Evolutionary conservation across 1,140 invertebrate genomes (phyloP), one percentile per base, ranked within the genome.

Genomic region (Drosophila ercepeae): DNA sequence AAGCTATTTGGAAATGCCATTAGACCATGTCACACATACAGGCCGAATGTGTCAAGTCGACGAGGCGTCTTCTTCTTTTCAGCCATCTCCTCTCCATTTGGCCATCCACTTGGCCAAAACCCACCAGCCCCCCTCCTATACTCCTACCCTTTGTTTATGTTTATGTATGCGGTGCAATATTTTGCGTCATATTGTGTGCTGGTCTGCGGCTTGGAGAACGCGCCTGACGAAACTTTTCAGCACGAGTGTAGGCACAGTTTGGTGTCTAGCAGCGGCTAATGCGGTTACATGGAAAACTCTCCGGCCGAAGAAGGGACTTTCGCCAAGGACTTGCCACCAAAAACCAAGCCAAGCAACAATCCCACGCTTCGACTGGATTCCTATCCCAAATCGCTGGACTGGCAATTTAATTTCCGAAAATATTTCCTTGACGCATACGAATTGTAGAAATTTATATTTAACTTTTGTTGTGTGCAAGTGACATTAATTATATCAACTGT

Each of bases 1-100:
- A 69, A 86, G 82, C 82, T 77, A 86, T 86, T 86, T 59, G 76
- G 69, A 86, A 86, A 86, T 86, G 70, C 82, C 82, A 88, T 88
- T 88, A 88, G 82, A 88, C 78, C 73, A 54, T 74, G 77, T 71
- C 63, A 68, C 55, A 71, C 49, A 74, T 49, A 76, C 65, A 74
- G 34, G 61, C 51, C 55, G 51, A 58, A 45, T 53, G 45, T 65
- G 34, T 59, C 46, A 55, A 68, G 60, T 46, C 46, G 36, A 39
- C 36, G 36, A 39, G 14, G 52, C 32, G 50, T 32, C 55, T 63
- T 36, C 54, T 25, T 39, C 36, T 27, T 27, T 9, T 61, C 41
- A 44, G 52, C 52, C 23, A 27, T 21, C 50, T 52, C 27, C 51
- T 32, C 44, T 25, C 54, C 54, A 4, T 19, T 63, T 59, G 23